Base-by-base conservation (phyloP, 2,113 vertebrate species). In the Oreochromis tanganicae region DNA sequence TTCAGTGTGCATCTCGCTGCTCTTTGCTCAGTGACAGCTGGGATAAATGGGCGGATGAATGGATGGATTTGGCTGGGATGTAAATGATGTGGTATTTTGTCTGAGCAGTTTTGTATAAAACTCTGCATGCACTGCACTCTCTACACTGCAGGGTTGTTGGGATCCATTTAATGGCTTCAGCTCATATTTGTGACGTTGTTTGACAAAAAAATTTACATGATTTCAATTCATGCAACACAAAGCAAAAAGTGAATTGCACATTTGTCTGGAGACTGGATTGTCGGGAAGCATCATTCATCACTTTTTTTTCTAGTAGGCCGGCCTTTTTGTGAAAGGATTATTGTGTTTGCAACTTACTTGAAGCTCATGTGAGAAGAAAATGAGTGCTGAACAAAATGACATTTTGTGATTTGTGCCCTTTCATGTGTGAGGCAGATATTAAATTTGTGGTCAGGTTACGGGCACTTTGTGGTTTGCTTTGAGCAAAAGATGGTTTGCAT, bases 351-450 rank as follows among this genome's bases (percentile, higher is more conserved):
- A 50, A 84, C 79, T 87, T 68, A 79, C 43, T 86, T 82, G 46
- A 90, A 80, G 56, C 68, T 82, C 32, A 83, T 90, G 88, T 90
- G 89, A 32, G 84, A 91, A 86, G 80, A 61, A 86, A 91, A 88
- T 36, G 82, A 80, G 86, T 66, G 79, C 71, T 50, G 83, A 86
- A 84, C 85, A 85, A 87, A 95, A 87, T 57, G 83, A 85, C 84
- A 80, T 81, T 87, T 75, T 71, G 56, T 82, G 85, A 87, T 73
- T 81, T 8, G 5, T 5, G 36, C 16, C 36, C 57, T 93, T 92
- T 90, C 90, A 91, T 93, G 81, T 91, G 84, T 88, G 61, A 83
- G 84, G 87, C 79, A 87, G 88, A 89, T 92, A 88, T 94, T 90
- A 83, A 73, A 85, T 89, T 87, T 92, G 90, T 43, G 92, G 85